Conservation (phyloP, 2,113 vertebrate genomes). For the Megaptera novaeangliae region DNA sequence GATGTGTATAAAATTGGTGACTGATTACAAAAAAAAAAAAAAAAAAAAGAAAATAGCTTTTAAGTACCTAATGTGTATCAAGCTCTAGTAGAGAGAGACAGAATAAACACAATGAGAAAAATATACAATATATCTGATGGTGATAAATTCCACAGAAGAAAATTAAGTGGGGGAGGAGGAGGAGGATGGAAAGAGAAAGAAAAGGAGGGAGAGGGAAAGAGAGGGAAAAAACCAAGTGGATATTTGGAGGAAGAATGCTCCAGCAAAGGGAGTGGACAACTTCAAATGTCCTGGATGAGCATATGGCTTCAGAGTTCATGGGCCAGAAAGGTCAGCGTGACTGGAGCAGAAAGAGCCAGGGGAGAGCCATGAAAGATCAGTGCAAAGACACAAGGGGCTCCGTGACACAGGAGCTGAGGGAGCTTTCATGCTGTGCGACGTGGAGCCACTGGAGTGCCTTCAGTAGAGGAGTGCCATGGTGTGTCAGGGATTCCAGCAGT, state of each 20-base stretch:
- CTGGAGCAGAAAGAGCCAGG: background rate
- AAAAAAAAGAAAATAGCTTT: background rate
- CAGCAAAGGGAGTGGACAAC: background rate
- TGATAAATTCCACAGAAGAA: background rate
- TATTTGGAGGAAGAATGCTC: background rate
- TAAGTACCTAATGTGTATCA: background rate
- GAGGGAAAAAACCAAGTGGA: background rate
- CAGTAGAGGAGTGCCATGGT: too few relatives aligned
- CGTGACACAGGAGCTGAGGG: too few relatives aligned
- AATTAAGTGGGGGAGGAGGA: background rate
- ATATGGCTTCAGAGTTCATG: background rate
- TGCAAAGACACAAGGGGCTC: background rate
- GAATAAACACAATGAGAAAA: background rate
- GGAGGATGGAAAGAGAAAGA: too few relatives aligned
- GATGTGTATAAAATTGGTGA: too few relatives aligned
- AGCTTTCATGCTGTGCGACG: rapidly evolving
- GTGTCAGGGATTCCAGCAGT: background rate
- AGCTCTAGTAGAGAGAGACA: background rate
- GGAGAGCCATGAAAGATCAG: background rate
- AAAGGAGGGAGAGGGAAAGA: background rate
- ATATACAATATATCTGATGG: background rate
- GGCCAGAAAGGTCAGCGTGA: background rate
- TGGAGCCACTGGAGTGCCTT: background rate
- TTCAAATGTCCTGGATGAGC: background rate
- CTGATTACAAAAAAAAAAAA: too few relatives aligned